Evolutionary conservation across 1,140 invertebrate genomes (phyloP).

Genomic region (Eueides isabella): DNA sequence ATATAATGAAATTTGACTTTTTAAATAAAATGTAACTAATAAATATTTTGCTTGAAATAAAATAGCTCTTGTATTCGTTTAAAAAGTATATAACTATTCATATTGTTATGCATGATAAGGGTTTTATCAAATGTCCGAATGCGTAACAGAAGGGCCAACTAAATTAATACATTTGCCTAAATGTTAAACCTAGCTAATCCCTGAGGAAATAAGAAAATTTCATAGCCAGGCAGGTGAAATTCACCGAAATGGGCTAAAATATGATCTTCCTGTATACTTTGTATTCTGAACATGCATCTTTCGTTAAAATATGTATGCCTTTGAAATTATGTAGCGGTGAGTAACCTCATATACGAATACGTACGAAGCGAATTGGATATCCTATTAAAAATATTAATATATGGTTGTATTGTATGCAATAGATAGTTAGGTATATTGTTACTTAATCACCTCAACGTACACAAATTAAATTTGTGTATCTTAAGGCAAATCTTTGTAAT

Average conservation of each 20-base stretch:
- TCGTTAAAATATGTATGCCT: slow-evolving; percentile 13
- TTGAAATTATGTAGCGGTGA: not conserved
- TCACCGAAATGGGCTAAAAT: slow-evolving; percentile 31
- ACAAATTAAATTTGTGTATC: no score
- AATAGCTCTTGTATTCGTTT: not conserved
- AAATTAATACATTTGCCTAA: slow-evolving; percentile 13
- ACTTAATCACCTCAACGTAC: no score
- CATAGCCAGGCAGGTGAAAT: slow-evolving; percentile 26
- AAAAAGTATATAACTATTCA: not conserved
- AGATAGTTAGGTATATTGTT: no score
- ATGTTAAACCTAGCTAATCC: slow-evolving; percentile 32
- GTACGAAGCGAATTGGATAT: not conserved
- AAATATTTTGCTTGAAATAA: not conserved
- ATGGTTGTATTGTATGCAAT: no score
- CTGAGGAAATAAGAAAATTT: slow-evolving; percentile 40
- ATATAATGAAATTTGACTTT: no score
- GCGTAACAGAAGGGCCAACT: not conserved
- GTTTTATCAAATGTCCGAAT: not conserved
- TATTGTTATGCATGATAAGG: slow-evolving; percentile 1
- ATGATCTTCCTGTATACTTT: slow-evolving; percentile 24
- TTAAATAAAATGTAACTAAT: no score
- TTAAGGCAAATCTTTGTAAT: no score
- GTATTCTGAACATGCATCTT: slow-evolving; percentile 13
- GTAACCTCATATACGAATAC: not conserved
- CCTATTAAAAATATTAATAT: not conserved